These are phyloP conservation scores for Patella caerulea DNA, from an alignment of 2,888 invertebrate genomes.

Conservation along the genomic window DNA sequence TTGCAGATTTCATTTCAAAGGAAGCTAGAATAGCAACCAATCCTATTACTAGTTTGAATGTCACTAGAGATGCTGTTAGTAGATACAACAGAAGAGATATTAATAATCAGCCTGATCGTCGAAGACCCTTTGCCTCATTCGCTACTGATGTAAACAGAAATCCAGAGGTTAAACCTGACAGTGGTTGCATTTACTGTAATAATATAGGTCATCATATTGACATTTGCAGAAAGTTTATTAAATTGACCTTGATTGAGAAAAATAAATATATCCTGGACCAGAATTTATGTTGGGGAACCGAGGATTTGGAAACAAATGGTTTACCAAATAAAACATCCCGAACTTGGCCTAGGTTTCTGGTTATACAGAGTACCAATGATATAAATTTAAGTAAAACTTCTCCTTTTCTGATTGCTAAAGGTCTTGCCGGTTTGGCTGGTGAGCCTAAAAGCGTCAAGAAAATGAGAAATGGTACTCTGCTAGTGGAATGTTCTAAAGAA, in stretches of 20 bases:
- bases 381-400: too few relatives aligned
- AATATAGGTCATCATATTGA: not conserved
- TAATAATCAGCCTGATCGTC: not conserved
- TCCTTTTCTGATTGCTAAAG: too few relatives aligned
- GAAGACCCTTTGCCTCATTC: not conserved
- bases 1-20: not conserved
- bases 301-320: too few relatives aligned
- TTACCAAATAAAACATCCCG: too few relatives aligned
- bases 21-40: constrained; percentile 3
- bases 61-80: not conserved
- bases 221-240: not conserved
- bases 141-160: not conserved
- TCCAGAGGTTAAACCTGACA: not conserved
- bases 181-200: not conserved
- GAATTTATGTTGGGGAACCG: constrained; percentile 6
- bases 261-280: not conserved
- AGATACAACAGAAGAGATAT: not conserved
- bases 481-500: too few relatives aligned
- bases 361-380: too few relatives aligned
- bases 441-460: too few relatives aligned
- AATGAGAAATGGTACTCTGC: too few relatives aligned
- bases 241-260: not conserved
- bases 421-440: too few relatives aligned
- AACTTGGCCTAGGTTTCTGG: too few relatives aligned
- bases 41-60: not conserved